These are phyloP conservation scores for Phyto melanocephala DNA, from an alignment of 2,888 invertebrate genomes.

Conservation along the genomic window DNA sequence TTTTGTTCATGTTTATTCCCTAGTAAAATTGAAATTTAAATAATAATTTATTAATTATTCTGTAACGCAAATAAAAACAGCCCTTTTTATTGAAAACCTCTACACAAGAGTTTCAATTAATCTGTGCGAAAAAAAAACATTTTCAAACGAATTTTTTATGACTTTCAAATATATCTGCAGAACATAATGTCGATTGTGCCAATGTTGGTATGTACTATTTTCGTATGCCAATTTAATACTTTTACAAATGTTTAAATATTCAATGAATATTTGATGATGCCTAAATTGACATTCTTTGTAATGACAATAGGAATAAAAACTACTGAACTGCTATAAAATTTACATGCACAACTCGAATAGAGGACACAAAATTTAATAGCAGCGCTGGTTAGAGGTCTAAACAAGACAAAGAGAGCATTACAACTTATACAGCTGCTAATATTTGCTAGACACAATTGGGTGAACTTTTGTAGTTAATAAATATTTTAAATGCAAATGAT, in stretches of 20 bases:
- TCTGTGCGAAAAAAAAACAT: neutral
- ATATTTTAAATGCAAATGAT: no score
- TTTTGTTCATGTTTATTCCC: no score
- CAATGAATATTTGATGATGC: slow-evolving; percentile 67
- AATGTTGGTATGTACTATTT: neutral
- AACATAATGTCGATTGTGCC: neutral
- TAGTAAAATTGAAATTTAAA: no score
- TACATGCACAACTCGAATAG: neutral
- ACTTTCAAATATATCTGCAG: neutral
- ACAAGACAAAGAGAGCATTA: neutral
- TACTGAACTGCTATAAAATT: neutral
- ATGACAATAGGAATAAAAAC: neutral
- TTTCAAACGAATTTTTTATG: slow-evolving; percentile 30
- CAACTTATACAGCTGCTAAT: neutral
- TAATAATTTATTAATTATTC: no score
- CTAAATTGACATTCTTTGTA: slow-evolving; percentile 63
- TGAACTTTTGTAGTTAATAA: no score
- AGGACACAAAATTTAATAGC: neutral
- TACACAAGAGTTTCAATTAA: neutral
- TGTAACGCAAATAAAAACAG: no score
- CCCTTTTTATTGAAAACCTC: no score
- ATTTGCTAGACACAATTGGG: neutral
- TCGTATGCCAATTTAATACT: slow-evolving; percentile 39
- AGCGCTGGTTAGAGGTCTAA: neutral
- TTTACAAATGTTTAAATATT: slow-evolving; percentile 62